Evolutionary conservation across 1,140 invertebrate genomes (phyloP), one percentile per base, ranked within the genome.

Genomic region (Thaumatotibia leucotreta): DNA sequence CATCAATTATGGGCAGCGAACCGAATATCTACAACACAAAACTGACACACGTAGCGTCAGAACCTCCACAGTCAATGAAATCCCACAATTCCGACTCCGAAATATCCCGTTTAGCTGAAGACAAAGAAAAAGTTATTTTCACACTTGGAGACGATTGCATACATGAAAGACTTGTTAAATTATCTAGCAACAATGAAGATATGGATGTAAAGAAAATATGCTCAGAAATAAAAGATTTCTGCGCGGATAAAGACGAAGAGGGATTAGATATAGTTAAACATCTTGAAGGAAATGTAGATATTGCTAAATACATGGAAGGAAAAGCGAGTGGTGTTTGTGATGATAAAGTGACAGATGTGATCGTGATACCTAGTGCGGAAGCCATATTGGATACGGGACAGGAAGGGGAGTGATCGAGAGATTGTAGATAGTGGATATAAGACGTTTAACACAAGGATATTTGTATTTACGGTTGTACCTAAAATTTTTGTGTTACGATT

Each of bases 1-100:
- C 88, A 61, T 91, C 91, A 11, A 87, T 86, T 71, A 90, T 91
- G 78, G 91, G 91, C 24, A 91, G 88, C 45, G 91, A 92, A 72
- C 85, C 89, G 0, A 91, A 91, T 31, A 85, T 92, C 4, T 83
- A 89, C 64, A 80, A 84, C 63, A 84, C 85, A 75, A 89, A 85
- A 64, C 70, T 86, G 20, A 69, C 70, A 5, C 69, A 76, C 52
- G 65, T 65, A 3, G 69, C 79, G 32, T 64, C 67, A 54, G 14
- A 64, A 24, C 49, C 66, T 31, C 67, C 77, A 9, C 27, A 68
- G 54, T 17, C 68, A 20, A 65, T 87, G 4, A 89, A 87, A 77
- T 74, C 79, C n/a, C 86, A 89, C 65, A 89, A 83, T 35, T 91
- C 89, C 0, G 89, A 92, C 63, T 88, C 89, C 0, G 89, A 90